These are phyloP conservation scores for Chloropsis hardwickii DNA, from an alignment of 2,113 vertebrate genomes.

Conservation along the genomic window DNA sequence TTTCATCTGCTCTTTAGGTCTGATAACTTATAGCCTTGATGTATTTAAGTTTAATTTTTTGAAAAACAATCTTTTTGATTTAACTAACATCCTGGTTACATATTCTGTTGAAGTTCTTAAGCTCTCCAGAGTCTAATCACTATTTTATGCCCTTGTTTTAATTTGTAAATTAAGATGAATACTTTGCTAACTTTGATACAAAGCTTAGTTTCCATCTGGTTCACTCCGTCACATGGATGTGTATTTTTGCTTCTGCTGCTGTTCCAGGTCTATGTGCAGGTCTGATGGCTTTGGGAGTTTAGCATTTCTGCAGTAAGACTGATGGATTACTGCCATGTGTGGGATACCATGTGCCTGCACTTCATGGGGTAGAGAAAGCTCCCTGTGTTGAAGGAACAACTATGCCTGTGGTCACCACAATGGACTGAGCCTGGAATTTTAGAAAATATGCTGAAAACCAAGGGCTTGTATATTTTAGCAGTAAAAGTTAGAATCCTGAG, in stretches of 20 bases:
- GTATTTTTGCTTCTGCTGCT: background rate
- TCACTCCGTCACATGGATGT: fast-evolving
- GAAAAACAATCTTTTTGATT: fast-evolving
- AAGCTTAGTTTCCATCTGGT: background rate
- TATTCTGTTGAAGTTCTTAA: background rate
- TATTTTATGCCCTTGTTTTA: background rate
- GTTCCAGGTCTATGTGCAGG: background rate
- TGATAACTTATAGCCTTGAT: background rate
- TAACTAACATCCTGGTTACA: background rate
- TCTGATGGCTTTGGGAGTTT: background rate
- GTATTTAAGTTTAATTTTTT: background rate
- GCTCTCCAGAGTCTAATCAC: background rate
- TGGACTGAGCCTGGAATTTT: background rate
- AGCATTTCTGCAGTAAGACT: background rate
- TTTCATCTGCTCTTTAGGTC: background rate
- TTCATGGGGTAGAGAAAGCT: background rate
- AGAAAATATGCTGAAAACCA: background rate
- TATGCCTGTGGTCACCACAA: too few relatives aligned
- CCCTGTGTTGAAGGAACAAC: background rate
- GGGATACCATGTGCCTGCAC: background rate
- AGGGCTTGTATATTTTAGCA: background rate
- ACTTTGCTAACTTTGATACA: background rate
- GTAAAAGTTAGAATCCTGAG: background rate
- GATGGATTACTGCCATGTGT: background rate
- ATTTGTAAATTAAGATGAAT: background rate